These are phyloP conservation scores for Microtus oregoni DNA, from an alignment of 2,113 vertebrate species.

Conservation along the genomic window DNA sequence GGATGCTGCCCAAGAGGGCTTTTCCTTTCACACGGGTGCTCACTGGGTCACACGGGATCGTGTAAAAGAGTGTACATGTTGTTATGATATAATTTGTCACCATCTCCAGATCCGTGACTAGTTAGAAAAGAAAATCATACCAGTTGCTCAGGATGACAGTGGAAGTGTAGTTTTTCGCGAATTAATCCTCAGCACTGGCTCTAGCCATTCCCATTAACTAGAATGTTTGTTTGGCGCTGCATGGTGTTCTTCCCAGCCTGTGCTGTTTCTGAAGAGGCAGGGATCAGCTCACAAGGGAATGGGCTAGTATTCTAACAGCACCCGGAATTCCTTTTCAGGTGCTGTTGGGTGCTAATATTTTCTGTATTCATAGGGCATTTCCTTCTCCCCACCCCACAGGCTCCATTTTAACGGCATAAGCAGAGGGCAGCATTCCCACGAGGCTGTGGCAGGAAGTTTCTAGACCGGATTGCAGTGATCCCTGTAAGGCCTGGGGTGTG, in stretches of 20 bases:
- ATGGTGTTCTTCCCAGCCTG: constrained; percentile 9
- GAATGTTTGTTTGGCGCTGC: not conserved
- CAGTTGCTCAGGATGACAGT: constrained; percentile 23
- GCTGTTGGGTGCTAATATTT: constrained; percentile 21
- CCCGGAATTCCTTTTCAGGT: not conserved
- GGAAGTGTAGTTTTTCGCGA: constrained; percentile 1
- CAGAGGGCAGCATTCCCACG: not conserved
- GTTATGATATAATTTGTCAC: constrained; percentile 11
- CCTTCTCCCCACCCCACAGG: not conserved
- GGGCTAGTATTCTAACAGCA: not conserved
- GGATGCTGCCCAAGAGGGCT: not conserved
- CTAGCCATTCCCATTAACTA: not conserved
- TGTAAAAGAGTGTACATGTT: not conserved
- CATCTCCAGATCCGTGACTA: constrained; percentile 35
- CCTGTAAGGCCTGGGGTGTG: not conserved
- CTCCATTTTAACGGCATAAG: not conserved
- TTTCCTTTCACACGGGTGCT: constrained; percentile 42
- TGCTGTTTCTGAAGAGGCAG: not conserved
- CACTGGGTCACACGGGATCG: not conserved
- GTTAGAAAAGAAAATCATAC: constrained; percentile 46
- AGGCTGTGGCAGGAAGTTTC: not conserved
- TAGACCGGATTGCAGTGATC: not conserved
- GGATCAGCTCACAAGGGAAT: not conserved
- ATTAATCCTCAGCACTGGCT: not conserved
- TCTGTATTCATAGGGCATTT: not conserved